Evolutionary conservation across 2,888 invertebrate genomes (phyloP), one percentile per base, ranked within the genome.

Genomic region (Ormyrus thymus): DNA sequence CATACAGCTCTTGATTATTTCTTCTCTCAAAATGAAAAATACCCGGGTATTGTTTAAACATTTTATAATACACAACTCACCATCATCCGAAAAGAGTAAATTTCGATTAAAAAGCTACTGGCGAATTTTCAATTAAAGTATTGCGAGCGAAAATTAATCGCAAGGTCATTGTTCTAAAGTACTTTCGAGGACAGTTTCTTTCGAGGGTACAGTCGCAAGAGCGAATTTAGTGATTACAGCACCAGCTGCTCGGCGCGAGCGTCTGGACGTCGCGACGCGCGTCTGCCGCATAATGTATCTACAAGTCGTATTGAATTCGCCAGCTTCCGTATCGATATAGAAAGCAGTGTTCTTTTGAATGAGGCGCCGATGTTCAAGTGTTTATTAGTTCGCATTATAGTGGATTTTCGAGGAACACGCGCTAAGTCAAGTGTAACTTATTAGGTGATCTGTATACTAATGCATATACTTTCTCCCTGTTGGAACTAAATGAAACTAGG

Each of bases 211-310:
- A 29, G 10, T 8, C n/a, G 56, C 58, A 65, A 74, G 55, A 74
- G 73, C 65, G 29, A 65, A 65, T 74, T 74, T 74, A 9, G 61
- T 51, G n/a, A 11, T 53, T 43, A 66, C 9, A 11, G 46, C 6
- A n/a, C 11, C 11, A 13, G 59, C 59, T 50, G 29, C 2, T 29
- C 29, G 29, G 4, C 29, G 29, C 29, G 29, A 15, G 2, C 58
- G 71, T 62, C 62, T 69, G 46, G 56, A 15, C 69, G 69, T 69
- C 48, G 69, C 69, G 72, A 62, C 62, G 53, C 15, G 7, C 15
- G 7, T 50, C 58, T 59, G 59, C 13, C 66, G 61, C 45, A n/a
- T 65, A 29, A 29, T 29, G 29, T 29, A 29, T 29, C n/a, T 43
- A 7, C 43, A 9, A 9, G 45, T 61, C 51, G n/a, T 53, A 45